Percentiles rank a stretch among this genome's conserved stretches.
These are phyloP conservation scores for Papilio helenus DNA, from an alignment of 1,140 invertebrate genomes.

Conservation along the genomic window DNA sequence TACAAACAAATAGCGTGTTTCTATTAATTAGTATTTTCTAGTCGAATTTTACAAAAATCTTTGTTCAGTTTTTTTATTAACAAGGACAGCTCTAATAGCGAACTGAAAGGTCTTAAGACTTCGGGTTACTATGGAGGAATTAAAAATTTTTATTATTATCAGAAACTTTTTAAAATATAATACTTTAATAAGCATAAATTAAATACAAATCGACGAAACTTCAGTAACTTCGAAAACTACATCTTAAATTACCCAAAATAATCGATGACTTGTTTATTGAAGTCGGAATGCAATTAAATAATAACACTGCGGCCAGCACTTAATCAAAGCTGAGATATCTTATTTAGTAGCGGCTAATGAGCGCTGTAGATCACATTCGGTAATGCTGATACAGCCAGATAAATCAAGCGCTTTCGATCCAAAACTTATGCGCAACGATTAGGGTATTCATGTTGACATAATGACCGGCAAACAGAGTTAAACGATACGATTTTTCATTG, in stretches of 20 bases:
- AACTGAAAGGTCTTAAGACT: background rate
- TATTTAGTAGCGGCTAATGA: slow-evolving; percentile 79
- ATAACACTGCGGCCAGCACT: slow-evolving; percentile 61
- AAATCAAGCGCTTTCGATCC: slow-evolving; percentile 79
- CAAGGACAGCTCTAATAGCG: too few relatives aligned
- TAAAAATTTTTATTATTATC: background rate
- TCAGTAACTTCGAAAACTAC: slow-evolving; percentile 40
- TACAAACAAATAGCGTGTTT: background rate
- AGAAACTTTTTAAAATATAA: background rate
- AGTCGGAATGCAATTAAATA: slow-evolving; percentile 76
- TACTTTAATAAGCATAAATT: slow-evolving; percentile 39
- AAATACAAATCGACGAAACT: slow-evolving; percentile 33
- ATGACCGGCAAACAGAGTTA: slow-evolving; percentile 72
- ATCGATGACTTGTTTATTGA: slow-evolving; percentile 63
- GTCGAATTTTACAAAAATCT: too few relatives aligned
- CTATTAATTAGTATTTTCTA: too few relatives aligned
- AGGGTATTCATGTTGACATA: slow-evolving; percentile 80
- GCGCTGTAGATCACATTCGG: slow-evolving; percentile 74
- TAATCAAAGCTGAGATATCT: slow-evolving; percentile 75
- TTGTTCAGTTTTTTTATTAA: too few relatives aligned
- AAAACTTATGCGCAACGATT: slow-evolving; percentile 76
- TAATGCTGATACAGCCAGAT: slow-evolving; percentile 75
- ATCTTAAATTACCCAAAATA: slow-evolving; percentile 44
- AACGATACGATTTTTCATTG: slow-evolving; percentile 70
- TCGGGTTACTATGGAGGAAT: background rate